Base-by-base conservation (phyloP, 2,888 invertebrate genomes). In the Pomacea canaliculata region DNA sequence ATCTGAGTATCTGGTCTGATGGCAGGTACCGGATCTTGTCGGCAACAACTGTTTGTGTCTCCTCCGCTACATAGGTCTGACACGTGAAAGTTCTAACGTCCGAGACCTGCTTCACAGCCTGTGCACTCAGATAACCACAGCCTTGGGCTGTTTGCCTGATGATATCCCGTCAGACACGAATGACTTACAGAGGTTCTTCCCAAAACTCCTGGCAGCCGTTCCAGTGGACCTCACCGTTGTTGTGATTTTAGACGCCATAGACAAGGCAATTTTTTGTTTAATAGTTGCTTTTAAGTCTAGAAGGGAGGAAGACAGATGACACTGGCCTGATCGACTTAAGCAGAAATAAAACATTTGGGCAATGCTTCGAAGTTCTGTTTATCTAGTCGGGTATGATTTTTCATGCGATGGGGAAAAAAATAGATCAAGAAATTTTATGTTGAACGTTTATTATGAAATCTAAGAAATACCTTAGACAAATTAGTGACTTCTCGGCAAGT, bases 71-170 rank as follows among this genome's bases (percentile, higher is more conserved):
- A 71, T 89, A 8, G 88, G 88, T 12, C 81, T 84, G 66, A 88
- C 88, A 4, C 78, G 84, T 9, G 79, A 78, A 46, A 85, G 86
- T 72, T 78, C 80, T 0, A 87, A 89, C 73, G 79, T 88, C 49
- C 83, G 84, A 66, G 87, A 88, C 70, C 71, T 89, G 19, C 71
- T 90, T n/a, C 80, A 82, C 74, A 84, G 86, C 59, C 46, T 90
- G 51, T 88, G 89, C 76, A 73, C 76, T 9, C 89, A 90, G 77
- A 77, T 89, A 8, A 78, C 79, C 23, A 72, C 76, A 63, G 80
- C 85, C 13, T 76, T 85, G 13, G 85, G 82, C 12, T 77, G 76
- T 51, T 76, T 80, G 10, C 65, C 71, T 23, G 75, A 73, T 3
- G 78, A 79, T 62, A 76, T 87, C 27, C 87, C 89, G 7, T 80